A percentile compares a stretch with the other conserved stretches of the same genome.
These are phyloP conservation scores for Arnoldichthys spilopterus DNA, from an alignment of 2,797 vertebrate species.

Conservation along the genomic window DNA sequence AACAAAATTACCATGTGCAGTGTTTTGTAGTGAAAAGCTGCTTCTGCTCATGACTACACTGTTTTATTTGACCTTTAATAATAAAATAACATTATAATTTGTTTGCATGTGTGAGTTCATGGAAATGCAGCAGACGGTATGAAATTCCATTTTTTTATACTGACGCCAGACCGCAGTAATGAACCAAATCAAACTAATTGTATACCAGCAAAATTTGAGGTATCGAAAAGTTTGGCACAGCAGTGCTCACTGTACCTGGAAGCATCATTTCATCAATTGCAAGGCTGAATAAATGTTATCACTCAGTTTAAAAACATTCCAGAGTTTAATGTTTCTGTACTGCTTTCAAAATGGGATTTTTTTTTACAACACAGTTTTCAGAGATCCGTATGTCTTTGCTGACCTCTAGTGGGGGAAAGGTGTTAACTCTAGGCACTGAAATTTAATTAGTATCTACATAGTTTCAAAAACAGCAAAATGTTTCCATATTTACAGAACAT, in stretches of 20 bases:
- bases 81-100: too few relatives aligned
- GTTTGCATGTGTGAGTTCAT: too few relatives aligned
- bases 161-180: too few relatives aligned
- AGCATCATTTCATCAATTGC: neutral
- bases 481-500: neutral
- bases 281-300: neutral
- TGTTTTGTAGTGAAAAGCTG: too few relatives aligned
- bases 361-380: neutral
- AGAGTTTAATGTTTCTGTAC: neutral
- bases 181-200: too few relatives aligned
- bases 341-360: neutral
- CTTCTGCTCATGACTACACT: too few relatives aligned
- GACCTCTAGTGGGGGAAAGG: slow-evolving; percentile 40
- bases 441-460: neutral
- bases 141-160: too few relatives aligned
- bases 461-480: neutral
- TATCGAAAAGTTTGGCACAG: slow-evolving; percentile 4
- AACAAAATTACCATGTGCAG: too few relatives aligned
- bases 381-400: slow-evolving; percentile 28
- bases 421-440: neutral
- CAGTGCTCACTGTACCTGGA: neutral
- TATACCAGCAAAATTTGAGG: too few relatives aligned
- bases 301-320: neutral
- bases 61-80: too few relatives aligned
- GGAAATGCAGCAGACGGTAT: too few relatives aligned